Conservation (phyloP, 2,113 vertebrate species). For the Colaptes auratus region DNA sequence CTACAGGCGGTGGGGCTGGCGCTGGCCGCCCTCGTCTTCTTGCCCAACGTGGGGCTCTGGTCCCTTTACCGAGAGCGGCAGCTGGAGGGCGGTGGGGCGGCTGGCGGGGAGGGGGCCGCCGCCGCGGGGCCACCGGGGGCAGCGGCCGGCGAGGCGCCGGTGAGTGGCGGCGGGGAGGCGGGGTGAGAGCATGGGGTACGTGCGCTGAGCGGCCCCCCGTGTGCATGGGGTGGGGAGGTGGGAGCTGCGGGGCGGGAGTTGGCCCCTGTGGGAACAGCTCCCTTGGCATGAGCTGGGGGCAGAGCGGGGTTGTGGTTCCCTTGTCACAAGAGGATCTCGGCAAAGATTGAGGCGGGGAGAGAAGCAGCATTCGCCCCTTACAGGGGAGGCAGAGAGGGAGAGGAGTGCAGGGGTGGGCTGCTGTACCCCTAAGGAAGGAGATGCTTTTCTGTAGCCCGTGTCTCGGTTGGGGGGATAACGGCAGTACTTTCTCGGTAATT, state of each 20-base stretch:
- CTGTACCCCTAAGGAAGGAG: not conserved
- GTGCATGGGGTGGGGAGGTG: not conserved
- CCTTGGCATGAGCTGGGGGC: not conserved
- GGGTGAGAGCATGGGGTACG: not conserved
- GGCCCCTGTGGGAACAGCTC: not conserved
- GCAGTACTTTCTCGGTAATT: not conserved
- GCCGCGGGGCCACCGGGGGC: not conserved
- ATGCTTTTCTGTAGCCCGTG: not conserved
- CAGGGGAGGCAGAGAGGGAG: not conserved
- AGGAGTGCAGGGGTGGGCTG: not conserved
- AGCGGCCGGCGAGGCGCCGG: not conserved
- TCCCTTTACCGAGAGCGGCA: slow-evolving; percentile 89
- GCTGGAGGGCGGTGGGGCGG: slow-evolving; percentile 80
- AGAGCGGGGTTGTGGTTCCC: not conserved
- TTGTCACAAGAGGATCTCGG: not conserved
- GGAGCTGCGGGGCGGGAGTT: not conserved
- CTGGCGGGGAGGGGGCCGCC: not conserved
- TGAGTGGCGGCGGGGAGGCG: not conserved
- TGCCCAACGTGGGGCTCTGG: slow-evolving; percentile 95
- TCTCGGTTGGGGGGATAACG: not conserved
- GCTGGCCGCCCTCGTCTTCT: slow-evolving; percentile 86
- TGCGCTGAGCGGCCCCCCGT: not conserved
- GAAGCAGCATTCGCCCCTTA: not conserved
- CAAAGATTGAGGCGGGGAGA: not conserved
- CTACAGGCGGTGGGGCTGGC: slow-evolving; percentile 88